Evolutionary conservation across 2,113 vertebrate genomes (phyloP), one percentile per base, ranked within the genome.

Genomic region (Acanthochromis polyacanthus): DNA sequence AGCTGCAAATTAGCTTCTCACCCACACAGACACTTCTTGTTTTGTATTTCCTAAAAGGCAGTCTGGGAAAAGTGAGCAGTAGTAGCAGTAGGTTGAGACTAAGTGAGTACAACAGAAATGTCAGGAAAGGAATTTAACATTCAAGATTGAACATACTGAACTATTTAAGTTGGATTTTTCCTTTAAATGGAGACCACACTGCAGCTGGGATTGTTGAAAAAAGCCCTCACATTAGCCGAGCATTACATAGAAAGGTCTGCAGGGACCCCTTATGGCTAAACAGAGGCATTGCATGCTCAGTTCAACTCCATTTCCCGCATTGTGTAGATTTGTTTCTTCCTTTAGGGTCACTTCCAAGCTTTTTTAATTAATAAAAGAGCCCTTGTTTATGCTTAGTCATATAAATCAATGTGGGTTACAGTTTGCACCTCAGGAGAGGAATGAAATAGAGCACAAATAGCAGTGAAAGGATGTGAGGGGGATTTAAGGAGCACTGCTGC

Each of bases 401-500:
- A 48, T 6, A 43, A 61, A 45, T 14, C 45, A 8, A 36, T 36
- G 20, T 45, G 20, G 22, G 51, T 52, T 19, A 36, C 25, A 71
- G 48, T 62, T 52, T 38, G 25, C 51, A 28, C 32, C 30, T 60
- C 25, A 50, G 43, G 10, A 61, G 25, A 12, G 57, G 4, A 19
- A 20, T 11, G 45, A 53, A 62, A 17, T 20, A 45, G 46, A 72
- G 65, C 30, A 17, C 46, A 45, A 28, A 30, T 10, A 20, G 63
- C 5, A 4, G 53, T 6, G 75, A 45, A 32, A 23, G 9, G 32
- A 25, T 0, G 1, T 15, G 17, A 75, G 56, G 64, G 30, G n/a
- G 67, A 73, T 78, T 59, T 19, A 61, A n/a, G 57, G 71, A 71
- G 57, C 19, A 22, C 62, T 56, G 68, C 87, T 62, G 80, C 84